Percentiles rank a stretch among this genome's conserved stretches.
These are phyloP conservation scores for Varroa destructor DNA, from an alignment of 1,140 invertebrate genomes.

Conservation along the genomic window DNA sequence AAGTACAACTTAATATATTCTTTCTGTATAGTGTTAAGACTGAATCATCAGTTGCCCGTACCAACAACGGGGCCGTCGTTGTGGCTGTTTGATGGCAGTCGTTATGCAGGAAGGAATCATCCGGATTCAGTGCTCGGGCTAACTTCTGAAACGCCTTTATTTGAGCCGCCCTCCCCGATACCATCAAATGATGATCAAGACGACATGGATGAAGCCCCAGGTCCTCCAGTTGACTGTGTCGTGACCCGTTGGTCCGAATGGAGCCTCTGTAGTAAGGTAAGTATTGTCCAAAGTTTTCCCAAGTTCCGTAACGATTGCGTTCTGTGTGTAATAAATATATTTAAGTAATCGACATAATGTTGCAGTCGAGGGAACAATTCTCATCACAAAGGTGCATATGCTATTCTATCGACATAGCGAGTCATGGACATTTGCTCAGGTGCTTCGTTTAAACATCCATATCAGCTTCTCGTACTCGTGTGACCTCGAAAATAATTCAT, in stretches of 20 bases:
- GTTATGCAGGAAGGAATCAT: background rate
- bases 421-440: background rate
- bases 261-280: slow-evolving; percentile 50
- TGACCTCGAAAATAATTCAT: too few relatives aligned
- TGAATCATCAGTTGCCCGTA: too few relatives aligned
- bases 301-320: background rate
- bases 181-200: background rate
- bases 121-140: background rate
- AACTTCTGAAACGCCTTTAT: background rate
- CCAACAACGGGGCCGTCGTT: background rate
- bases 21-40: too few relatives aligned
- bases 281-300: background rate
- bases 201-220: background rate
- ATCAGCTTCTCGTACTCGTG: background rate
- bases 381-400: background rate
- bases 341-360: background rate
- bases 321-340: background rate
- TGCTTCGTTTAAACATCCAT: slow-evolving; percentile 1
- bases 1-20: too few relatives aligned
- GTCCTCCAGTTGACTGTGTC: slow-evolving; percentile 45
- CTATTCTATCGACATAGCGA: background rate
- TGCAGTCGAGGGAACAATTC: background rate
- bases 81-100: background rate
- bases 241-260: slow-evolving; percentile 59
- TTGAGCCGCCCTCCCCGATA: background rate